Percentiles rank a stretch among this genome's conserved stretches.
These are phyloP conservation scores for Dione vanillae DNA, from an alignment of 2,888 invertebrate species.

Conservation along the genomic window DNA sequence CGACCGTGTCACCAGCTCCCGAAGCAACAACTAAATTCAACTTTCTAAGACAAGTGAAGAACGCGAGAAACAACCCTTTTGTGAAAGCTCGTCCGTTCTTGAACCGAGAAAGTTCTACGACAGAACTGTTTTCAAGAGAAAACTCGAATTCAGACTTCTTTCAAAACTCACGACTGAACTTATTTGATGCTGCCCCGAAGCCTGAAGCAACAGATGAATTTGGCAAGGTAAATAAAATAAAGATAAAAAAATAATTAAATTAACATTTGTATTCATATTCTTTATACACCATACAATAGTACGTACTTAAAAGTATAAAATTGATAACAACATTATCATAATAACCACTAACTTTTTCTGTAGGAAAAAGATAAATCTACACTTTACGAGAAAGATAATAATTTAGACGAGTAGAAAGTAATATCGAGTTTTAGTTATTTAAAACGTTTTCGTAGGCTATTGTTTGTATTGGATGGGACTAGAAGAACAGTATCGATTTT, in stretches of 20 bases:
- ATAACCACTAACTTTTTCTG: no score
- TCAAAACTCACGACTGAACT: constrained; percentile 74
- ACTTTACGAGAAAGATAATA: background rate
- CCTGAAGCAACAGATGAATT: constrained; percentile 65
- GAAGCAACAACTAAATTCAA: constrained; percentile 68
- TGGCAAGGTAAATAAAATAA: constrained; percentile 55
- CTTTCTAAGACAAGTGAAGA: constrained; percentile 67
- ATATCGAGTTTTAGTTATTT: background rate
- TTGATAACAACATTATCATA: no score
- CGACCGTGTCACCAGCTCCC: constrained; percentile 62
- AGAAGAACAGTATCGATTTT: background rate
- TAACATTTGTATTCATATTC: background rate
- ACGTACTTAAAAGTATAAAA: no score
- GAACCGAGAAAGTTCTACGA: constrained; percentile 72
- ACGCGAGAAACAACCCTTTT: constrained; percentile 70
- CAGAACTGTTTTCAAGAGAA: constrained; percentile 73
- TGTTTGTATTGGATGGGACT: background rate
- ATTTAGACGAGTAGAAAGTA: background rate
- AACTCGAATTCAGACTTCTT: constrained; percentile 76
- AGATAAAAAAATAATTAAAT: background rate
- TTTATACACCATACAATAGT: background rate
- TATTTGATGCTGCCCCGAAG: constrained; percentile 75
- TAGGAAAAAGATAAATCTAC: no score
- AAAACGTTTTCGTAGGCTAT: background rate
- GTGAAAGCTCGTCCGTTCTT: constrained; percentile 71